Evolutionary conservation across 2,113 vertebrate genomes (phyloP), one percentile per base, ranked within the genome.

Genomic region (Dasyprocta punctata): DNA sequence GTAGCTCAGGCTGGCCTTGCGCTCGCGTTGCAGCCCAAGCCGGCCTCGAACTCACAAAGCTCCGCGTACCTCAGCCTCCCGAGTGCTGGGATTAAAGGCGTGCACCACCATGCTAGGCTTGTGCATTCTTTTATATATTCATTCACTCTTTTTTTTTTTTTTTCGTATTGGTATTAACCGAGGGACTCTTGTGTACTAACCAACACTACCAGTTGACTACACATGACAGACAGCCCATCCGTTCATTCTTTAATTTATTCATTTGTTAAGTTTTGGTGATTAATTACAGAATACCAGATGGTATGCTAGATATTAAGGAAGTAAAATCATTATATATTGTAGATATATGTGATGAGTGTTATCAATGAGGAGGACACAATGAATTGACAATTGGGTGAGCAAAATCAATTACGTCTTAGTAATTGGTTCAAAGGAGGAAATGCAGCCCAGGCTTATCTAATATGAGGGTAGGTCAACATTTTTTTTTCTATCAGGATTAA

Each of bases 351-450:
- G 3, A 82, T 90, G n/a, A 69, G 41, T 38, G 5, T 5, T 56
- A 30, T 81, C 52, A 49, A 4, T 38, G 24, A 54, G n/a, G 69
- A 54, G 75, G 87, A 54, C 13, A 41, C 17, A 93, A 7, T 4
- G 5, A 83, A 73, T 13, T 73, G 41, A 86, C 17, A n/a, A 65
- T 6, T 60, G 91, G 65, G 2, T 38, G 86, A 75, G 5, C 28
- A 11, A 94, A 81, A 49, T 3, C 5, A n/a, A 44, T 44, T 86
- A n/a, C 20, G 56, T 8, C 5, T 24, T 2, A 41, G 12, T 92
- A 81, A 54, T 67, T 93, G 24, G 8, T 80, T 92, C 49, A 44
- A 54, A 89, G 49, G 52, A 89, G n/a, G n/a, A 94, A 94, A 56
- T 81, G 4, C 41, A 81, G 60, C 3, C 14, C 69, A 24, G 6